Evolutionary conservation across 2,888 invertebrate genomes (phyloP).

Genomic region (Chrysolina oricalcia): DNA sequence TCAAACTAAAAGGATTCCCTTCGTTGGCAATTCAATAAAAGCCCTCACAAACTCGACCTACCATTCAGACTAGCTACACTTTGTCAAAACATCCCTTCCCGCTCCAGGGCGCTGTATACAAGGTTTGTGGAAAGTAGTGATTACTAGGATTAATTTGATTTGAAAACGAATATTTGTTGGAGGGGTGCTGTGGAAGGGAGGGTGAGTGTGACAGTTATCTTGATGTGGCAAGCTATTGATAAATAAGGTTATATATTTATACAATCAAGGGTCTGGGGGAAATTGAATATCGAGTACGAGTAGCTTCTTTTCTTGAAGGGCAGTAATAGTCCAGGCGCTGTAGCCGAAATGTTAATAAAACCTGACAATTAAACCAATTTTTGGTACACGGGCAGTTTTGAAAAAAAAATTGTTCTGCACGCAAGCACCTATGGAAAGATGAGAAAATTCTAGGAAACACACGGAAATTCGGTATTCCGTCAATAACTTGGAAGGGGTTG

Average conservation of each 20-base stretch:
- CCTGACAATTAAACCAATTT: too few relatives aligned
- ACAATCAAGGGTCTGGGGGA: slow-evolving; percentile 16
- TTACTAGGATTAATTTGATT: slow-evolving; percentile 26
- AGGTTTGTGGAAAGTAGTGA: slow-evolving; percentile 24
- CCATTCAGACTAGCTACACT: slow-evolving; percentile 21
- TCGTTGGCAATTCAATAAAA: slow-evolving; percentile 30
- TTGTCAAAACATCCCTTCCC: slow-evolving; percentile 17
- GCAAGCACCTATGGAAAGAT: too few relatives aligned
- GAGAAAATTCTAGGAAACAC: too few relatives aligned
- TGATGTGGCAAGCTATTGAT: slow-evolving; percentile 39
- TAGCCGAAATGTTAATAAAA: too few relatives aligned
- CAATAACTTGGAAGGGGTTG: too few relatives aligned
- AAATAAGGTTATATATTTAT: slow-evolving; percentile 32
- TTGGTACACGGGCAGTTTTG: too few relatives aligned
- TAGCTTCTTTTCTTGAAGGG: background rate
- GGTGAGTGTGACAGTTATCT: slow-evolving; percentile 46
- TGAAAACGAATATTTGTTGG: slow-evolving; percentile 18
- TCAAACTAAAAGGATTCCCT: slow-evolving; percentile 30
- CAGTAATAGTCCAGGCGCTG: background rate
- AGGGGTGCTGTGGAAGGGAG: slow-evolving; percentile 26
- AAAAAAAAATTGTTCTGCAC: too few relatives aligned
- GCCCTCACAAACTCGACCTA: slow-evolving; percentile 24
- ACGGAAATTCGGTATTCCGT: too few relatives aligned
- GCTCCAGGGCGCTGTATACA: background rate
- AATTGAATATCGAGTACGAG: slow-evolving; percentile 8